Evolutionary conservation across 2,797 vertebrate genomes (phyloP).

Genomic region (Phaenicophaeus curvirostris): DNA sequence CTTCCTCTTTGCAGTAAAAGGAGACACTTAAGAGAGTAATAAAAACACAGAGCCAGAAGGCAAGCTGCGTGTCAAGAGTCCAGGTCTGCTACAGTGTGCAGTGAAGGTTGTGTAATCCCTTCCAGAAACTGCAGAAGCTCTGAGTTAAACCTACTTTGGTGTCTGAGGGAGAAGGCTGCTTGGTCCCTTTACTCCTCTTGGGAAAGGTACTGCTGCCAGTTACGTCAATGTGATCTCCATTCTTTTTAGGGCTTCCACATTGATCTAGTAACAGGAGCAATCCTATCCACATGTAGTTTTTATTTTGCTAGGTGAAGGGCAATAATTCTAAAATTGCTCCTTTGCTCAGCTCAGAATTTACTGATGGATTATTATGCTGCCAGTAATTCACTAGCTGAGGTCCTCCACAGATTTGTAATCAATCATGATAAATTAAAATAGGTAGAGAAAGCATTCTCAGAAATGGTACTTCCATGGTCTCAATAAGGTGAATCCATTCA

Average conservation of each 20-base stretch:
- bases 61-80: background rate
- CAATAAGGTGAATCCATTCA: background rate
- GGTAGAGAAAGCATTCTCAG: background rate
- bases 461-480: background rate
- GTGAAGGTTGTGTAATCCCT: background rate
- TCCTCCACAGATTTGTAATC: background rate
- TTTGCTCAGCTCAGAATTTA: background rate
- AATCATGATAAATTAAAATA: background rate
- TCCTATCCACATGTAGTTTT: background rate
- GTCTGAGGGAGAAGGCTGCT: background rate
- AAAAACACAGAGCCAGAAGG: background rate
- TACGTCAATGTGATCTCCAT: background rate
- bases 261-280: background rate
- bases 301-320: background rate
- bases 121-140: background rate
- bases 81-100: background rate
- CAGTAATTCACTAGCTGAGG: background rate
- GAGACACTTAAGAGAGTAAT: background rate
- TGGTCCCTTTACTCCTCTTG: background rate
- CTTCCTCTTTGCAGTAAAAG: background rate
- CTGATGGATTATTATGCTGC: background rate
- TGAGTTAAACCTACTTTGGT: background rate
- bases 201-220: background rate
- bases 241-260: background rate
- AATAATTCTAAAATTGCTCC: background rate